These are phyloP conservation scores for Netelia melanura DNA, from an alignment of 2,888 invertebrate species.

Conservation along the genomic window DNA sequence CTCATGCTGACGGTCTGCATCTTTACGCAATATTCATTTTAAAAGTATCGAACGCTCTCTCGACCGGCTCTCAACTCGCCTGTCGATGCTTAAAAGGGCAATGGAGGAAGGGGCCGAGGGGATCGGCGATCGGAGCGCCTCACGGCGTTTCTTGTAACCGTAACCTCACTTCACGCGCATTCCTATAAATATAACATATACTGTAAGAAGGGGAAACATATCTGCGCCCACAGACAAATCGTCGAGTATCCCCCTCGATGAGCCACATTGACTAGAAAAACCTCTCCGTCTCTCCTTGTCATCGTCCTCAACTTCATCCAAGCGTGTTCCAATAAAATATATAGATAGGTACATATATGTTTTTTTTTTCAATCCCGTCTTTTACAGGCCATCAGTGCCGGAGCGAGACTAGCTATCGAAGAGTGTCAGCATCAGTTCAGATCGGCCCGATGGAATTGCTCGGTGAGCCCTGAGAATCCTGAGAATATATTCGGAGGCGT, in stretches of 20 bases:
- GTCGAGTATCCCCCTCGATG: constrained; percentile 12
- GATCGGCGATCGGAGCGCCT: constrained; percentile 16
- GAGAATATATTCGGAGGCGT: constrained; percentile 94
- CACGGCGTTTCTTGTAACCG: constrained; percentile 27
- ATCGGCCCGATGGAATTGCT: constrained; percentile 96
- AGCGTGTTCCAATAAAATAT: constrained; percentile 42
- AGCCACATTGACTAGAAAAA: constrained; percentile 29
- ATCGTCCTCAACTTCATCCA: constrained; percentile 49
- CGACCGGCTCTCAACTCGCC: constrained; percentile 50
- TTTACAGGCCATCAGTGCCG: constrained; percentile 91
- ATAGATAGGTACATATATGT: neutral
- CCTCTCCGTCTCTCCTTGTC: constrained; percentile 29
- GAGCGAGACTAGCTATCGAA: constrained; percentile 93
- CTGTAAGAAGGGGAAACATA: constrained; percentile 3
- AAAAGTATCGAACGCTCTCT: constrained; percentile 46
- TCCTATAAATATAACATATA: constrained; percentile 26
- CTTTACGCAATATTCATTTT: constrained; percentile 60
- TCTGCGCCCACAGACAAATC: constrained; percentile 29
- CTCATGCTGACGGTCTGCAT: constrained; percentile 2
- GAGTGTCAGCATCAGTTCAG: constrained; percentile 96
- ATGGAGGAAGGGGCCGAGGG: constrained; percentile 11
- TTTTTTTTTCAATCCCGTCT: constrained; percentile 69
- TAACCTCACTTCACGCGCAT: constrained; percentile 22
- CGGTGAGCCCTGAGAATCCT: constrained; percentile 90
- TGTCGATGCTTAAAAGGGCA: constrained; percentile 21